Conservation (phyloP, 2,888 invertebrate species). For the Schizaphis graminum region DNA sequence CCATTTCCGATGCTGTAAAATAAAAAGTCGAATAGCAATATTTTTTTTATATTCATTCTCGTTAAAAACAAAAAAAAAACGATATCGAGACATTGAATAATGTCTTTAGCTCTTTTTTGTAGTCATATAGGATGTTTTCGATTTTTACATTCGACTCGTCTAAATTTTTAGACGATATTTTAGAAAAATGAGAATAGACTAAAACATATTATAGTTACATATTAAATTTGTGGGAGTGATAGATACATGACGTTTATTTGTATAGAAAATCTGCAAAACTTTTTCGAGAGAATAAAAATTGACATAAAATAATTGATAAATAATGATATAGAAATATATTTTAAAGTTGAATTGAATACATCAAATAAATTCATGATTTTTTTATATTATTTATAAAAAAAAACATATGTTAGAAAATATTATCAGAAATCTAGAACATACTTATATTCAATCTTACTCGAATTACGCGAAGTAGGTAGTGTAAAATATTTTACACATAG, state of each 20-base stretch:
- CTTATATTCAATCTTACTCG: not conserved
- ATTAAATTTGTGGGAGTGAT: not conserved
- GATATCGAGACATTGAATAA: constrained; percentile 40
- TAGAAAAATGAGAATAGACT: constrained; percentile 2
- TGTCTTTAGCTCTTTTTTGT: not conserved
- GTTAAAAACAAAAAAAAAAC: constrained; percentile 8
- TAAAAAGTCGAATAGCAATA: constrained; percentile 40
- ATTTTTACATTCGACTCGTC: not conserved
- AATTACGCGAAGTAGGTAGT: not conserved
- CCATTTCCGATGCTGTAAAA: constrained; percentile 29
- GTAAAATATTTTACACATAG: not conserved
- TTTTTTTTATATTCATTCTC: constrained; percentile 13
- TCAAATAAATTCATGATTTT: not conserved
- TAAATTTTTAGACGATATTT: not conserved
- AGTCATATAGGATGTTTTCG: not conserved
- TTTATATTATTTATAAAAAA: not conserved
- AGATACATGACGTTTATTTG: not conserved
- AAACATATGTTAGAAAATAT: not conserved
- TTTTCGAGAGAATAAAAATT: not conserved
- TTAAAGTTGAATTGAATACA: not conserved
- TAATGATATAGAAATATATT: not conserved
- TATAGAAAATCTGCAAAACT: not conserved
- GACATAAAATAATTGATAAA: not conserved
- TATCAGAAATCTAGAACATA: not conserved
- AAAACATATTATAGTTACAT: not conserved